Conservation (phyloP, 2,113 vertebrate genomes). For the Halcyon malimbica region DNA sequence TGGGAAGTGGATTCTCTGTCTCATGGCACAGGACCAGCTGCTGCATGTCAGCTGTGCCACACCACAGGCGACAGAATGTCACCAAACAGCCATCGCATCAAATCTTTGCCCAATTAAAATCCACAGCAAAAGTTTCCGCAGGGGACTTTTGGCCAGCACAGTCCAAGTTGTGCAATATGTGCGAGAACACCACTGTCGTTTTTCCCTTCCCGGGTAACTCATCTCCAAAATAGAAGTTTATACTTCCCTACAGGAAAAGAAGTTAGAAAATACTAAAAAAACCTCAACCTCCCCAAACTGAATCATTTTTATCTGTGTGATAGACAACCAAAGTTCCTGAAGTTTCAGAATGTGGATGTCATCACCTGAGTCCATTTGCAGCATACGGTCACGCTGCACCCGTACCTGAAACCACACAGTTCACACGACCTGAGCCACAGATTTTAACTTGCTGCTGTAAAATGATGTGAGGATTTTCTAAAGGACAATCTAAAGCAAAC, state of each 20-base stretch:
- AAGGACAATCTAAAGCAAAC: neutral
- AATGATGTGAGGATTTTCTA: neutral
- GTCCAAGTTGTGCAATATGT: neutral
- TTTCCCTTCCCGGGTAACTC: neutral
- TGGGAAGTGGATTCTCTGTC: neutral
- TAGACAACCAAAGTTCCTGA: neutral
- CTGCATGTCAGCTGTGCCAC: neutral
- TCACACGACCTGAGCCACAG: neutral
- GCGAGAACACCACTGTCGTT: rapidly evolving
- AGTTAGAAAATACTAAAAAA: neutral
- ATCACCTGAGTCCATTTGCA: neutral
- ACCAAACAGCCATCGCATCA: neutral
- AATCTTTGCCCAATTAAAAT: neutral
- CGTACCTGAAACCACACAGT: neutral
- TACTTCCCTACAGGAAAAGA: neutral
- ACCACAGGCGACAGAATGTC: rapidly evolving
- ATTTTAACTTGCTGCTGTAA: neutral
- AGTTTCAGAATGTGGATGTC: neutral
- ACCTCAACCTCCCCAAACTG: rapidly evolving
- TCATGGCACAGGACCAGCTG: neutral
- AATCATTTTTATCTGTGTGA: neutral
- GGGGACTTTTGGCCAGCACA: neutral
- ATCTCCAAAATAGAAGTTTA: neutral
- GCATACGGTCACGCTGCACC: neutral
- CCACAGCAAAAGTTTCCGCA: neutral